These are phyloP conservation scores for Apogon talboti DNA, from an alignment of 2,797 vertebrate species.

Conservation along the genomic window DNA sequence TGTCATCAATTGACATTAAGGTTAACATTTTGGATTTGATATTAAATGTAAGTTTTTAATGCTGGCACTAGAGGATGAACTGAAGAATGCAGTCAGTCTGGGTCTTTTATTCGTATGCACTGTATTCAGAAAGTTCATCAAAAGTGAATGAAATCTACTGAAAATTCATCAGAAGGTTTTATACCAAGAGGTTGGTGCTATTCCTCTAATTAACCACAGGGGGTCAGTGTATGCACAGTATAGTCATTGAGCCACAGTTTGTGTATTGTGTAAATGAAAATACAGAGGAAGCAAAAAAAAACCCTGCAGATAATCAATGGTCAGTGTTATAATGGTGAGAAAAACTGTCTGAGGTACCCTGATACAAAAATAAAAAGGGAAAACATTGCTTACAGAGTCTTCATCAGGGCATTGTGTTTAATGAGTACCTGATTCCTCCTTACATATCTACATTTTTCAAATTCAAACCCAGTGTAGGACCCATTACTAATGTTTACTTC, in stretches of 20 bases:
- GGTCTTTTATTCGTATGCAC: neutral
- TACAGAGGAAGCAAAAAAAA: no score
- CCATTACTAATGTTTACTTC: no score
- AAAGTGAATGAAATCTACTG: conserved; percentile 6
- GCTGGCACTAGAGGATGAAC: neutral
- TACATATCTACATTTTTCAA: no score
- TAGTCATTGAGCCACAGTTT: neutral
- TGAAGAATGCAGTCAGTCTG: neutral
- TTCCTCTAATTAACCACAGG: conserved; percentile 23
- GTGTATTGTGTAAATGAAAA: no score
- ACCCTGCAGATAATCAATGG: no score
- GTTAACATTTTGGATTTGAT: conserved; percentile 19
- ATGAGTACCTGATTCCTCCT: no score
- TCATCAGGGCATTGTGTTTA: no score
- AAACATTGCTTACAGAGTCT: no score
- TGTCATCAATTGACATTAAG: neutral
- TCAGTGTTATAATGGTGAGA: no score
- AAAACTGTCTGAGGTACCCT: no score
- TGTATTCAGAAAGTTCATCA: neutral
- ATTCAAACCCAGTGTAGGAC: no score
- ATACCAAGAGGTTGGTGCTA: neutral
- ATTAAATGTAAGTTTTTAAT: conserved; percentile 21
- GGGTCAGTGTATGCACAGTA: conserved; percentile 23
- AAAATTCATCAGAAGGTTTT: neutral
- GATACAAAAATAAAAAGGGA: no score